Conservation (phyloP, 1,140 invertebrate species). For the Chironomus tepperi region DNA sequence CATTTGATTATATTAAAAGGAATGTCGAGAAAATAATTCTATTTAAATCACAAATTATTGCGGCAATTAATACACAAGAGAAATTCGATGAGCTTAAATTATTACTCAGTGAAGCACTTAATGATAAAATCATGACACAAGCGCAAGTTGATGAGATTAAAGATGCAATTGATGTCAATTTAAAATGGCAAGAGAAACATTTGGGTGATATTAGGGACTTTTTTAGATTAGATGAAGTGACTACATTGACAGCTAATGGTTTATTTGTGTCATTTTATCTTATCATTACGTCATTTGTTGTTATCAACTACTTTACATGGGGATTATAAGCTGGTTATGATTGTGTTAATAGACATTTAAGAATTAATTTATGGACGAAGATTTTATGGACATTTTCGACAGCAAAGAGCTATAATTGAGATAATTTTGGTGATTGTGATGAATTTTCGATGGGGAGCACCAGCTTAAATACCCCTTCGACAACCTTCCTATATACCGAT, state of each 20-base stretch:
- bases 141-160: not conserved
- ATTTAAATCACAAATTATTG: not conserved
- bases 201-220: not conserved
- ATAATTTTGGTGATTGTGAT: no score
- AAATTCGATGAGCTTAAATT: not conserved
- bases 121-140: not conserved
- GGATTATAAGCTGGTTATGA: no score
- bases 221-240: not conserved
- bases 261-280: not conserved
- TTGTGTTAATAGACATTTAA: no score
- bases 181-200: not conserved
- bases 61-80: not conserved
- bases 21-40: not conserved
- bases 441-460: no score
- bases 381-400: no score
- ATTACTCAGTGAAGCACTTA: not conserved
- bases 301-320: no score
- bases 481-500: no score
- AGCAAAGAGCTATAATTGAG: no score
- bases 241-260: not conserved
- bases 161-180: not conserved
- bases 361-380: no score
- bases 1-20: not conserved
- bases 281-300: no score
- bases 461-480: no score